phyloP scores from a whole-genome alignment of 2,797 vertebrate species.

The Vespertilio murinus region DNA sequence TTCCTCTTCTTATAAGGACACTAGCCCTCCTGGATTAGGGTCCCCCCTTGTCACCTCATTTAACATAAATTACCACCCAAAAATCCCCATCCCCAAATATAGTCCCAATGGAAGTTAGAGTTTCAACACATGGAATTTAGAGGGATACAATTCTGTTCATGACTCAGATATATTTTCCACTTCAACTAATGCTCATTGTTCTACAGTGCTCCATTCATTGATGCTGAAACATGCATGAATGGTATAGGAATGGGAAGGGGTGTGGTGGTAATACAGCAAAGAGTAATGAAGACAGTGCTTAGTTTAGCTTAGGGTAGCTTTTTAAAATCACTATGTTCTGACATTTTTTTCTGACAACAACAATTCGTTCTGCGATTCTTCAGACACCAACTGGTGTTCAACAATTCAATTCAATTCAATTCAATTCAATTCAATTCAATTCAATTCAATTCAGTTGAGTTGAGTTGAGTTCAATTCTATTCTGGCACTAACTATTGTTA shows the following conservation, averaged over 20 bases:
- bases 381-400: neutral
- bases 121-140: neutral
- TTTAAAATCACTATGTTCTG: neutral
- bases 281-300: neutral
- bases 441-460: neutral
- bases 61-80: neutral
- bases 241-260: neutral
- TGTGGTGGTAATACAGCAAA: neutral
- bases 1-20: neutral
- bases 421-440: neutral
- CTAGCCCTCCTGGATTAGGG: neutral
- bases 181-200: neutral
- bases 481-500: neutral
- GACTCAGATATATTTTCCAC: neutral
- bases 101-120: neutral
- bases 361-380: neutral
- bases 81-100: neutral
- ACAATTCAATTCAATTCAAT: neutral
- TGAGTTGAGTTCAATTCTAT: no score
- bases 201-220: neutral
- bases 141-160: neutral
- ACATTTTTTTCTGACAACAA: neutral
- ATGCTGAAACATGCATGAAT: neutral
- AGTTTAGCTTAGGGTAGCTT: neutral
- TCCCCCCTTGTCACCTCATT: neutral